Conservation (phyloP, 2,113 vertebrate genomes). For the Labeo catla region DNA sequence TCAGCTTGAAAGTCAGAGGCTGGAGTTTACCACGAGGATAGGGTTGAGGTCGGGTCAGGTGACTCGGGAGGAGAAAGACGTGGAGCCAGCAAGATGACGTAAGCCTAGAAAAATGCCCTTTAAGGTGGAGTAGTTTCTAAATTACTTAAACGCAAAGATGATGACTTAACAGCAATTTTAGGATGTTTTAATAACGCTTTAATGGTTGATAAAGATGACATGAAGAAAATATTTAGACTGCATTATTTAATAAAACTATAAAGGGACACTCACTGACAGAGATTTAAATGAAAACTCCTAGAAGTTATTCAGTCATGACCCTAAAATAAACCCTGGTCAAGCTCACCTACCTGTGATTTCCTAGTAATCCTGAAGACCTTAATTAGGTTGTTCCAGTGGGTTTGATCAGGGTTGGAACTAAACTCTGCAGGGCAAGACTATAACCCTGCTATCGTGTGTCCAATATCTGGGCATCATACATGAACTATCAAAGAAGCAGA, state of each 20-base stretch:
- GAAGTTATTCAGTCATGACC: background rate
- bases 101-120: background rate
- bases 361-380: background rate
- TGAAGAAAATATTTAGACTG: background rate
- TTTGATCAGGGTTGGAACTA: background rate
- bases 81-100: background rate
- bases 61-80: background rate
- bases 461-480: background rate
- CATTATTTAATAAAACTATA: background rate
- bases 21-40: background rate
- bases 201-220: background rate
- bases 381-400: background rate
- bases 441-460: too few species aligned
- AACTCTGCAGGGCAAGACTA: too few species aligned
- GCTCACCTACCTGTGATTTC: background rate
- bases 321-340: background rate
- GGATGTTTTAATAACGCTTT: background rate
- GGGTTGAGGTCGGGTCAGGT: slow-evolving; percentile 16
- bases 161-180: background rate
- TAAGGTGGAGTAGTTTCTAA: background rate
- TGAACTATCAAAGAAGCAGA: background rate
- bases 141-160: background rate
- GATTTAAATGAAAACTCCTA: background rate
- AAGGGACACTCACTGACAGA: background rate
- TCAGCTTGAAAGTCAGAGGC: slow-evolving; percentile 3